Percentiles rank a stretch among this genome's conserved stretches.
These are phyloP conservation scores for Morpho helenor DNA, from an alignment of 2,888 invertebrate genomes.

Conservation along the genomic window DNA sequence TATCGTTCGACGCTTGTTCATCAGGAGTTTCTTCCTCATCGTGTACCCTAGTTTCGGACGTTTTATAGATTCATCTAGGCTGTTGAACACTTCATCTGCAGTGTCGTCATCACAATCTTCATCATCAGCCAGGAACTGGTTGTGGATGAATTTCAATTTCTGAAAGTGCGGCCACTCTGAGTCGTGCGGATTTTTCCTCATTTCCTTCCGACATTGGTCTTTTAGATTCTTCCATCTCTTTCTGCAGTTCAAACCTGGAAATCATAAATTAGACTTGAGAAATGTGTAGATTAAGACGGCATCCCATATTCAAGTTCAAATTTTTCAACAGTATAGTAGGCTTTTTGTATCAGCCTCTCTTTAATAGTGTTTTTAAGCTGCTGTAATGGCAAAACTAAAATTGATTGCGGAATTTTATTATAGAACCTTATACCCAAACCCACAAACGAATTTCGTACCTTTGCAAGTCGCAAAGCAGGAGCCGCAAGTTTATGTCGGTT, in stretches of 20 bases:
- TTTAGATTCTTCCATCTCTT: slow-evolving; percentile 75
- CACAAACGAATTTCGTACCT: no score
- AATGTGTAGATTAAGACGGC: no score
- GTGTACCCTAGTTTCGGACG: slow-evolving; percentile 67
- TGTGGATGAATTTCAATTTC: slow-evolving; percentile 64
- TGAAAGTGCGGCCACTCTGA: slow-evolving; percentile 71
- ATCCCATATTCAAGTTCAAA: no score
- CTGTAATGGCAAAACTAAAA: no score
- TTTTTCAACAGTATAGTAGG: no score
- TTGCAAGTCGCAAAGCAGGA: no score
- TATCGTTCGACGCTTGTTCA: slow-evolving; percentile 65
- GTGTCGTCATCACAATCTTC: slow-evolving; percentile 65
- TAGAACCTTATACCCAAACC: no score
- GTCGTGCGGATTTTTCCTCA: slow-evolving; percentile 60
- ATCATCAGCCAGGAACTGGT: slow-evolving; percentile 64
- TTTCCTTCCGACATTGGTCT: slow-evolving; percentile 72
- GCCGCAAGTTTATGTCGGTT: no score
- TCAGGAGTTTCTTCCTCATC: slow-evolving; percentile 64
- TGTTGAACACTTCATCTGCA: slow-evolving; percentile 57
- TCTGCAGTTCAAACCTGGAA: slow-evolving; percentile 67
- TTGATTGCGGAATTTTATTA: no score
- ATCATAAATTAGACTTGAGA: neutral
- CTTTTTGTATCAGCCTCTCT: no score
- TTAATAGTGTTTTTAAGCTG: no score
- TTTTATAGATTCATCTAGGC: slow-evolving; percentile 63